Evolutionary conservation across 2,888 invertebrate species (phyloP).

Genomic region (Craniophora ligustri): DNA sequence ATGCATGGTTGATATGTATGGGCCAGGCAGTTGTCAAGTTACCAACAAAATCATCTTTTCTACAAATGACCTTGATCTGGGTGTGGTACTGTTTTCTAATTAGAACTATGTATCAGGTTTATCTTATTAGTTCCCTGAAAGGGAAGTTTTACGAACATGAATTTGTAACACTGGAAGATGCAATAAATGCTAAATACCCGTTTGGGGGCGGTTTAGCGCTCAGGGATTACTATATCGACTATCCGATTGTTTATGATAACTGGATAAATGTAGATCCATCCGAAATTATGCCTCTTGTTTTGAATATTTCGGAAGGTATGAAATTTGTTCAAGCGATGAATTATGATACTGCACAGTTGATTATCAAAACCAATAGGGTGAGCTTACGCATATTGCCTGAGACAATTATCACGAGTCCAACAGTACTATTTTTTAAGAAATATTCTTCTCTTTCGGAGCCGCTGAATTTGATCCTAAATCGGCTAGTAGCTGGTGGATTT

Average conservation of each 20-base stretch:
- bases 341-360: conserved; percentile 60
- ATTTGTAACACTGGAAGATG: conserved; percentile 71
- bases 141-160: conserved; percentile 66
- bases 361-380: conserved; percentile 58
- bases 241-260: conserved; percentile 66
- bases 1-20: conserved; percentile 77
- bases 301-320: conserved; percentile 65
- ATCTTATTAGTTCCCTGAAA: conserved; percentile 74
- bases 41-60: conserved; percentile 65
- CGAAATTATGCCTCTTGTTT: conserved; percentile 60
- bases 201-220: conserved; percentile 74
- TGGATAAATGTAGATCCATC: conserved; percentile 65
- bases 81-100: conserved; percentile 76
- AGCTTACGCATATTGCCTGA: conserved; percentile 67
- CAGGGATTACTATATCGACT: conserved; percentile 72
- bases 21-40: conserved; percentile 67
- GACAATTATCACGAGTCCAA: conserved; percentile 65
- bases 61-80: conserved; percentile 70
- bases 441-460: conserved; percentile 69
- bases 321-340: conserved; percentile 74
- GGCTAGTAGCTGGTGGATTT: conserved; percentile 71
- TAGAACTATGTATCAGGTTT: conserved; percentile 78
- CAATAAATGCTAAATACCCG: conserved; percentile 64
- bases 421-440: conserved; percentile 76
- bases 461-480: conserved; percentile 64